Evolutionary conservation across 2,113 vertebrate genomes (phyloP), one percentile per base, ranked within the genome.

Genomic region (Columba livia): DNA sequence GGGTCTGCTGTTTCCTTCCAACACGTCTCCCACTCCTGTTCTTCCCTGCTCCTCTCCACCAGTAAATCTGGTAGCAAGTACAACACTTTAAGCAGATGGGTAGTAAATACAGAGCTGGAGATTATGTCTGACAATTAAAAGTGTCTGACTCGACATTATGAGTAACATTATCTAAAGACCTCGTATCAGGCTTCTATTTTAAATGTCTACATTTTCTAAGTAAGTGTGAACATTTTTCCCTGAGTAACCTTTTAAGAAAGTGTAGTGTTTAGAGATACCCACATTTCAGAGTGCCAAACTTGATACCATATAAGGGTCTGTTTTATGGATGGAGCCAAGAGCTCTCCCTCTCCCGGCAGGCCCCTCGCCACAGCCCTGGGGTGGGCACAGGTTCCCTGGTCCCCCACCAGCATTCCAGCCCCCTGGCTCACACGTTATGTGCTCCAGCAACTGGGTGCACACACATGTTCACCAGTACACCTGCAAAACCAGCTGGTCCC

Each of bases 11-110:
- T 44, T 90, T 91, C 77, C 34, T 85, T 93, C 89, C 57, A 89
- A 90, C 91, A 94, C 93, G 50, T 80, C 93, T 91, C 91, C 94
- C 91, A 89, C 94, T 97, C 69, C 82, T 89, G 88, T 91, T 95
- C 95, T 92, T 95, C 84, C 77, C 44, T 85, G 77, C 65, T 93
- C 6, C 34, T 90, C 91, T 96, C 91, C 89, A 65, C 80, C 91
- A 67, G 84, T 60, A 95, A 94, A 92, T 96, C 93, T 97, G 95
- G 84, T 92, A 86, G 80, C 84, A 95, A 70, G 61, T 65, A 84
- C 77, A 94, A 84, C 32, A 5, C 77, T 81, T 53, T 82, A 80
- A 95, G 86, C 95, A 97, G 83, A 96, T 94, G 94, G 94, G 48
- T 78, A 90, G 91, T 93, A 96, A 96, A 96, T 81, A 92, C 48